These are phyloP conservation scores for Scartelaos histophorus DNA, from an alignment of 2,113 vertebrate genomes.

Conservation along the genomic window DNA sequence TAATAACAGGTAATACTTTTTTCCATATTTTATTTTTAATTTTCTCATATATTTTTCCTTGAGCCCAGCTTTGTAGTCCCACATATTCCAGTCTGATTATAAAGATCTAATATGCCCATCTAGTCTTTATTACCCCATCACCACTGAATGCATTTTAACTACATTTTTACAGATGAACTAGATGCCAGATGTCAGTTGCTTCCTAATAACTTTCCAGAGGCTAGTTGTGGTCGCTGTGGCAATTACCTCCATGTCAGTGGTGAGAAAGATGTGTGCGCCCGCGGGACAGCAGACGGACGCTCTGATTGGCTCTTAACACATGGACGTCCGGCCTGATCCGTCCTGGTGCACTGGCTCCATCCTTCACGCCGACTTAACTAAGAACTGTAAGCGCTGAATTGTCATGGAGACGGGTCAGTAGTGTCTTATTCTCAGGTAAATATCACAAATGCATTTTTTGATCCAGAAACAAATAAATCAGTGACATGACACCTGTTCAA, in stretches of 20 bases:
- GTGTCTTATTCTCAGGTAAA: too few relatives aligned
- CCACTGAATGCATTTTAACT: slow-evolving; percentile 61
- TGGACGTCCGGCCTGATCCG: slow-evolving; percentile 59
- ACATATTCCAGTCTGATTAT: slow-evolving; percentile 19
- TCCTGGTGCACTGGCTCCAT: slow-evolving; percentile 34
- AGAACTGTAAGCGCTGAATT: not conserved
- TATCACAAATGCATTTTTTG: too few relatives aligned
- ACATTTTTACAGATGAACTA: slow-evolving; percentile 68
- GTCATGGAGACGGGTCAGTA: too few relatives aligned
- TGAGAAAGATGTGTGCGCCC: slow-evolving; percentile 78
- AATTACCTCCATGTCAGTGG: slow-evolving; percentile 82
- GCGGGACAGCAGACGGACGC: slow-evolving; percentile 72
- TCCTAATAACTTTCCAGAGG: slow-evolving; percentile 81
- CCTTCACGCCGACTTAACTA: not conserved
- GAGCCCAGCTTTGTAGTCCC: not conserved
- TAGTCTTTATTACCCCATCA: slow-evolving; percentile 52
- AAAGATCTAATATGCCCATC: slow-evolving; percentile 37
- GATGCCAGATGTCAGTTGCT: slow-evolving; percentile 70
- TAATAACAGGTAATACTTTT: not conserved
- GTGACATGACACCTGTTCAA: too few relatives aligned
- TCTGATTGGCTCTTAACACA: slow-evolving; percentile 73
- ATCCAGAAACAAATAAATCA: too few relatives aligned
- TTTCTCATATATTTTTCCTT: not conserved
- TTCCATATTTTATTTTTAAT: not conserved
- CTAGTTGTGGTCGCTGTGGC: slow-evolving; percentile 76